Conservation (phyloP, 2,113 vertebrate genomes). For the Gallinago jamesoni region DNA sequence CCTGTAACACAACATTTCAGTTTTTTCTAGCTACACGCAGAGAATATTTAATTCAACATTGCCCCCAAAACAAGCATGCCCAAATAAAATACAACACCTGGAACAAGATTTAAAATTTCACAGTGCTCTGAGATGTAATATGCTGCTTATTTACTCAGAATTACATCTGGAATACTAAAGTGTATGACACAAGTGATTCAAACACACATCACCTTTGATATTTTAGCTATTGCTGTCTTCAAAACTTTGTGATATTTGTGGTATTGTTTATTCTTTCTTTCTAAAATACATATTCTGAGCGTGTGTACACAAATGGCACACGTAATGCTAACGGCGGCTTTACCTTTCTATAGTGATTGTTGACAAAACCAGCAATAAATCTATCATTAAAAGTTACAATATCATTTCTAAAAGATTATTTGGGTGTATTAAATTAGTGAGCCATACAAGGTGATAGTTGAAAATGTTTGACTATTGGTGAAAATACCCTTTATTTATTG, state of each 20-base stretch:
- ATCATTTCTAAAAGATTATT: neutral
- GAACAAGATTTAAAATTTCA: neutral
- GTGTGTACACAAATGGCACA: neutral
- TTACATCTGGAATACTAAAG: neutral
- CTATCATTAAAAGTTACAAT: neutral
- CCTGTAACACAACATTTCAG: neutral
- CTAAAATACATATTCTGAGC: neutral
- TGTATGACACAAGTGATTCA: neutral
- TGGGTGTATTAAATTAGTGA: neutral
- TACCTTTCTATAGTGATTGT: neutral
- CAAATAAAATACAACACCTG: neutral
- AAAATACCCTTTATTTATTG: neutral
- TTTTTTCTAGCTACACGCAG: neutral
- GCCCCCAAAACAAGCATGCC: neutral
- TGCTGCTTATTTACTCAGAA: neutral
- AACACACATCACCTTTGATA: neutral
- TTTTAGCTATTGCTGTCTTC: neutral
- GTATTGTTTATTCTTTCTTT: neutral
- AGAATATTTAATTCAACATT: neutral
- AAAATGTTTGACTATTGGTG: neutral
- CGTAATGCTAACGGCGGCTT: neutral
- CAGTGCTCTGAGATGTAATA: neutral
- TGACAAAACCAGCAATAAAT: neutral
- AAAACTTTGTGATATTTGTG: neutral
- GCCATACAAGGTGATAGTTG: neutral